These are phyloP conservation scores for Catamblyrhynchus diadema DNA, from an alignment of 2,797 vertebrate genomes.

Conservation along the genomic window DNA sequence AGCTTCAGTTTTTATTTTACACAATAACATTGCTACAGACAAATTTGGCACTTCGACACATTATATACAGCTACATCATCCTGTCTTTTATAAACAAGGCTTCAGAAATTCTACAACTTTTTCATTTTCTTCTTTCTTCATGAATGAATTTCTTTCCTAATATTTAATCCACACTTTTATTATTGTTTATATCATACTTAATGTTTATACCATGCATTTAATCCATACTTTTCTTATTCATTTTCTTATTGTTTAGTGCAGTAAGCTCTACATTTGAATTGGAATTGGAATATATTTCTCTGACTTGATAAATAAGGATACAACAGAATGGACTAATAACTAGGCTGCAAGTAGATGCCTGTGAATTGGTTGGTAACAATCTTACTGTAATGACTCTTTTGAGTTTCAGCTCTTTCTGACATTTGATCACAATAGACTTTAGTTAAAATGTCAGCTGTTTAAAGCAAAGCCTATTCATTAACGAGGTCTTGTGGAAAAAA, in stretches of 20 bases:
- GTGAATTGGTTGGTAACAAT: neutral
- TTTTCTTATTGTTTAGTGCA: neutral
- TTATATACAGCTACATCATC: neutral
- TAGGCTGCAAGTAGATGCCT: neutral
- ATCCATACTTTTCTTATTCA: neutral
- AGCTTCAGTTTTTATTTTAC: neutral
- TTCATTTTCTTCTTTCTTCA: neutral
- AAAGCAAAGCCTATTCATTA: constrained; percentile 11
- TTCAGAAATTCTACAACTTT: neutral
- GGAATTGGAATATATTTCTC: neutral
- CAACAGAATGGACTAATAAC: neutral
- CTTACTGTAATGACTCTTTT: neutral
- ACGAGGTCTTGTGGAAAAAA: neutral
- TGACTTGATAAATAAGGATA: neutral
- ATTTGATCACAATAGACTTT: constrained; percentile 8
- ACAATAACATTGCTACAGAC: neutral
- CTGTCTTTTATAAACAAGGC: neutral
- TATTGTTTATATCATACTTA: neutral
- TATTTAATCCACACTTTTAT: neutral
- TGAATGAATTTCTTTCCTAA: neutral
- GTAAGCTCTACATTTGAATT: neutral
- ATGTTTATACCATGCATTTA: neutral
- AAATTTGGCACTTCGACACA: neutral
- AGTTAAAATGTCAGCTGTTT: neutral
- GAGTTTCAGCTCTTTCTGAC: neutral